These are phyloP conservation scores for Ceratosolen fusciceps DNA, from an alignment of 1,140 invertebrate genomes.

Conservation along the genomic window DNA sequence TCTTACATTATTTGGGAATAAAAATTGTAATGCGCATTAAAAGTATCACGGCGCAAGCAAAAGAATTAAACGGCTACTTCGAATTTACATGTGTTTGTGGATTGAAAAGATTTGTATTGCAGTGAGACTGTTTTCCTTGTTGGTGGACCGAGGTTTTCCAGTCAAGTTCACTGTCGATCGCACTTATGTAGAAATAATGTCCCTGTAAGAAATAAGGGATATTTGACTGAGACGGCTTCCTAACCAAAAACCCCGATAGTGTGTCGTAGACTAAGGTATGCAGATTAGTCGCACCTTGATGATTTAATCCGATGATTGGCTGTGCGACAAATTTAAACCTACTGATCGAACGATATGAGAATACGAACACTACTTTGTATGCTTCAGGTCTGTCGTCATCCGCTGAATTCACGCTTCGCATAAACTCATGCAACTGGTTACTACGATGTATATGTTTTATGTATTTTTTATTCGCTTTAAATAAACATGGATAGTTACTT, in stretches of 20 bases:
- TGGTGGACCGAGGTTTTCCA: conserved; percentile 44
- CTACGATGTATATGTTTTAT: too few species aligned
- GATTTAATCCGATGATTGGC: neutral
- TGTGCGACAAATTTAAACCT: neutral
- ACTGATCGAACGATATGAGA: neutral
- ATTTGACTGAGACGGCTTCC: neutral
- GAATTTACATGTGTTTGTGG: neutral
- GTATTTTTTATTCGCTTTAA: too few species aligned
- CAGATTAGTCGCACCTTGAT: too few species aligned
- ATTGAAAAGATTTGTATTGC: conserved; percentile 3
- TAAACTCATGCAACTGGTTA: too few species aligned
- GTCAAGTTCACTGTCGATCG: conserved; percentile 43
- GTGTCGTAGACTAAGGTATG: too few species aligned
- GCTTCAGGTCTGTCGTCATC: neutral
- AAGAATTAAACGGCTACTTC: neutral
- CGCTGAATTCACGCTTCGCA: too few species aligned
- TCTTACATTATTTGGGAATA: neutral
- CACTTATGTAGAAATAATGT: neutral
- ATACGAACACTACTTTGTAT: neutral
- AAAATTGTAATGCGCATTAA: neutral
- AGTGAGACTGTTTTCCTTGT: conserved; percentile 39
- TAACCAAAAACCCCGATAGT: too few species aligned
- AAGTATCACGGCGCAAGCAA: neutral
- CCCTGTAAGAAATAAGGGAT: neutral
- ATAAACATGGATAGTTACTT: too few species aligned